Evolutionary conservation across 2,888 invertebrate species (phyloP).

Genomic region (Cataglyphis albicans): DNA sequence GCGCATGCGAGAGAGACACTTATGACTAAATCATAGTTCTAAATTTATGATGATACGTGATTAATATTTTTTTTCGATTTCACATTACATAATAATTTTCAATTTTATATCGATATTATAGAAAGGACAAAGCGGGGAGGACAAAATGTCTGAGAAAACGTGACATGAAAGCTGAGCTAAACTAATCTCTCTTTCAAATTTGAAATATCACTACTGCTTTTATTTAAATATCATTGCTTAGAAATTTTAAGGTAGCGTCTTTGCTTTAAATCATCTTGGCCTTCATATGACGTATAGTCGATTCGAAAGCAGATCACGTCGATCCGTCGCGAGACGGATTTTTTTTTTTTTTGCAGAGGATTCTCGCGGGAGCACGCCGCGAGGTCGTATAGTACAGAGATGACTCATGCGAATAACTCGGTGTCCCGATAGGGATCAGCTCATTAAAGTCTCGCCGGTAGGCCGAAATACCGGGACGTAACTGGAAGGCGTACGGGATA

Average conservation of each 20-base stretch:
- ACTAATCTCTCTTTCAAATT: not conserved
- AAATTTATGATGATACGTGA: not conserved
- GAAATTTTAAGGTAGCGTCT: not conserved
- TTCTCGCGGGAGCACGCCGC: constrained; percentile 17
- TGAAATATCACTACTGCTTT: not conserved
- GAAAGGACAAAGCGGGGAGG: no score
- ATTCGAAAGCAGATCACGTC: constrained; percentile 57
- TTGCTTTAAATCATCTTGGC: not conserved
- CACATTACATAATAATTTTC: not conserved
- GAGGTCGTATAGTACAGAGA: constrained; percentile 68
- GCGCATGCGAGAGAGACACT: not conserved
- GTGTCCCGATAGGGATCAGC: constrained; percentile 83
- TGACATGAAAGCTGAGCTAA: not conserved
- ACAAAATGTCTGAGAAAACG: not conserved
- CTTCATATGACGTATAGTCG: not conserved
- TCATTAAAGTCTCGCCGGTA: constrained; percentile 81
- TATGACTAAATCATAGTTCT: constrained; percentile 3
- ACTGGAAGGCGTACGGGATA: constrained; percentile 68
- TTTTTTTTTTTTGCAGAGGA: constrained; percentile 39
- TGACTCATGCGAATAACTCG: constrained; percentile 81
- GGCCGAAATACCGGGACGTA: constrained; percentile 73
- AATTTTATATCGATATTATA: not conserved
- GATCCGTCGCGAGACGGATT: constrained; percentile 51
- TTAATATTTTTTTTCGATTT: not conserved
- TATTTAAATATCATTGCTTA: not conserved